Base-by-base conservation (phyloP, 2,113 vertebrate species). In the Scalopus aquaticus region DNA sequence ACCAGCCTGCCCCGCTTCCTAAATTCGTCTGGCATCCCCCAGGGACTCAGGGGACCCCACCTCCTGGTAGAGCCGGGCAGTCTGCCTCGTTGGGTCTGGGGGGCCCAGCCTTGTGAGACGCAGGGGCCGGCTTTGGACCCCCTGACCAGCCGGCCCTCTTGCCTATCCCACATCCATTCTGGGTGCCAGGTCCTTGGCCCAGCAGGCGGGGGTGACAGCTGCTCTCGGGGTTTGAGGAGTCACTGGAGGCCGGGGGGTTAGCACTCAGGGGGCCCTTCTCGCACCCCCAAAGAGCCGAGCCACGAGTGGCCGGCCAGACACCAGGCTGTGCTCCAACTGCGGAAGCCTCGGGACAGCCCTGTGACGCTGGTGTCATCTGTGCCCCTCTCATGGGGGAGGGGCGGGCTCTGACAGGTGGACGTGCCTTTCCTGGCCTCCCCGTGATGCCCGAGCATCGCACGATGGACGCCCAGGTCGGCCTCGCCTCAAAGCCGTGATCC, bases 131-230 rank as follows among this genome's bases (percentile, higher is more conserved):
- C 46, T 49, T 49, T 49, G 46, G 44, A 12, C 46, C 46, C 46
- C 46, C 46, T n/a, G 88, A 32, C 30, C 51, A 16, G 46, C 64
- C 42, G 9, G 51, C 32, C 51, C 6, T 6, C 16, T 62, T 37
- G 39, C 51, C 65, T 9, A 37, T 16, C 13, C 49, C 6, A 7
- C 5, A 6, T 30, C 28, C 44, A 2, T 20, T 6, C 46, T n/a
- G 28, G 16, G 6, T n/a, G 6, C 32, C 17, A 17, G 17, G 2
- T 9, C 32, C 32, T 58, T 30, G 3, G 0, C 30, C 0, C 17
- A 22, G 22, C 60, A 0, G 3, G 46, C 9, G 11, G 35, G 28
- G 8, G 8, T 49, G 46, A 5, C 9, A 44, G 10, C 46, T 12
- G 46, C 32, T 35, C 28, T 20, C 9, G 51, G 39, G 30, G 13